phyloP scores from a whole-genome alignment of 2,888 invertebrate species.

The Clivina fossor region DNA sequence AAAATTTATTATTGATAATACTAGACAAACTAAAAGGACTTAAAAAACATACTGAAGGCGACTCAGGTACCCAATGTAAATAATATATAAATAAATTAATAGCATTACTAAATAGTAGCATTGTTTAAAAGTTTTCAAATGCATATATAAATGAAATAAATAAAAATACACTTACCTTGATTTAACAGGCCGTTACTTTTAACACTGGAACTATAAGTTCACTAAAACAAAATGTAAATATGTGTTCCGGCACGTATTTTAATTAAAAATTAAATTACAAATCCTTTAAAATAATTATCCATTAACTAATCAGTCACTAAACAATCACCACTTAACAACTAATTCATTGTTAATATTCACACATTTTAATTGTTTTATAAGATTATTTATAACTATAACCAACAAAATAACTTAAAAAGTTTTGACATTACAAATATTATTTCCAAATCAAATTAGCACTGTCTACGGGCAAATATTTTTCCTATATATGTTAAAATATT shows the following conservation, averaged over 20 bases:
- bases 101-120: conserved; percentile 35
- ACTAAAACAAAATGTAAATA: conserved; percentile 3
- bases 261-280: background rate
- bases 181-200: conserved; percentile 1
- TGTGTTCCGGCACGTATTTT: background rate
- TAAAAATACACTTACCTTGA: conserved; percentile 16
- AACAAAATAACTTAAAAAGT: too few species aligned
- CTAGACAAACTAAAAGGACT: conserved; percentile 16
- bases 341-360: too few species aligned
- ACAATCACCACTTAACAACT: background rate
- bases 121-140: conserved; percentile 34
- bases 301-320: background rate
- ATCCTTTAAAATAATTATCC: background rate
- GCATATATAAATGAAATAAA: conserved; percentile 19
- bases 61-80: conserved; percentile 35
- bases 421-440: too few species aligned
- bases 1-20: too few species aligned
- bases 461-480: too few species aligned
- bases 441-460: too few species aligned
- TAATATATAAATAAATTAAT: conserved; percentile 35
- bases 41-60: conserved; percentile 28
- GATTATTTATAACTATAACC: too few species aligned
- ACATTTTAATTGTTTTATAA: too few species aligned
- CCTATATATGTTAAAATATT: too few species aligned
- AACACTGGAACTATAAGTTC: conserved; percentile 8